Evolutionary conservation across 2,888 invertebrate species (phyloP), one percentile per base, ranked within the genome.

Genomic region (Pterostichus niger): DNA sequence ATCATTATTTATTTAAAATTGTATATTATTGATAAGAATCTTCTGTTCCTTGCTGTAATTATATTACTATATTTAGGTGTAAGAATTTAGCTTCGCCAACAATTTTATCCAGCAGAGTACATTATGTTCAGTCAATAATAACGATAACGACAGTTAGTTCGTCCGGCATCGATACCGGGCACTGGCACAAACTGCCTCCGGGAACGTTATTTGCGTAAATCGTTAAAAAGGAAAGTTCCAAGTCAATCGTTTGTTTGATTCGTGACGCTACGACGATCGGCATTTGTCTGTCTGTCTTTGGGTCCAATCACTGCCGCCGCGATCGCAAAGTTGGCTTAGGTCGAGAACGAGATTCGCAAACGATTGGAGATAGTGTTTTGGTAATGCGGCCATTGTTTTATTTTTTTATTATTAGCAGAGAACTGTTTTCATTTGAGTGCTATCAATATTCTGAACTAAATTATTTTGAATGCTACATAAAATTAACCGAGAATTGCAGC

Each of bases 241-340:
- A 73, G 75, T 83, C 84, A 83, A 49, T 82, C 84, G 82, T 83
- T 75, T 83, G 82, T 84, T 84, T 84, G 85, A 85, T 85, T 85
- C 85, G 85, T 85, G 85, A 85, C 82, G 76, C 71, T 46, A 35
- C 52, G 80, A 73, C 64, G 83, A 64, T 35, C 64, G 64, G 83
- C 40, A 78, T 80, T 84, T 59, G 59, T 64, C 64, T 35, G 59
- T 59, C 64, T 64, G 49, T 49, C n/a, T 49, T 10, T 49, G n/a
- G 4, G 5, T 13, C 49, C n/a, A 10, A 49, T 49, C 49, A 49
- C 49, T 2, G 44, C 7, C 44, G 11, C 44, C 9, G 11, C 40
- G 40, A 40, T 40, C 13, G 13, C 49, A 49, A 49, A n/a, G 49
- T 49, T 49, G n/a, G 49, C 9, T 49, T 49, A 49, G 49, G 49